phyloP scores from a whole-genome alignment of 2,113 vertebrate genomes.

The Sminthopsis crassicaudata region DNA sequence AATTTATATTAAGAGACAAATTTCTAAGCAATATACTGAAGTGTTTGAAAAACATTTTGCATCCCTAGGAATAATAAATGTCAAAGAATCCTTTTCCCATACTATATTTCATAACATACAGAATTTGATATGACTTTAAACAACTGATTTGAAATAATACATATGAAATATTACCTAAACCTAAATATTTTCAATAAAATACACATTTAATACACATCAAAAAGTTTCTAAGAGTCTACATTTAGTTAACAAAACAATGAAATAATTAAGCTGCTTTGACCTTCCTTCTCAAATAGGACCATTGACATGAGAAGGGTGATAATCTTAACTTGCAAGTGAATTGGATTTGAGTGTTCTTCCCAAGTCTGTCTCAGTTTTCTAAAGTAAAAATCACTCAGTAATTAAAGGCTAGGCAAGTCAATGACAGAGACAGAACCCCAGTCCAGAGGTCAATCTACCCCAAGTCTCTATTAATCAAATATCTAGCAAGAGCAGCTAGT shows the following conservation, averaged over 20 bases:
- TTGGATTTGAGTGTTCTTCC: background rate
- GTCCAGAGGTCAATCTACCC: background rate
- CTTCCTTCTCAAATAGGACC: background rate
- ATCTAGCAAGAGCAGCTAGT: background rate
- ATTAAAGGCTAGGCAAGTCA: background rate
- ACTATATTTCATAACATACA: background rate
- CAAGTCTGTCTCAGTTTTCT: background rate
- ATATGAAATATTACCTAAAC: background rate
- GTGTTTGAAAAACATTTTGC: background rate
- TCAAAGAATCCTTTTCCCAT: background rate
- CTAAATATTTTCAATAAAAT: background rate
- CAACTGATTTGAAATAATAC: background rate
- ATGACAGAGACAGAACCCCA: background rate
- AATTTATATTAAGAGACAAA: background rate
- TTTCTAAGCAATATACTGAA: background rate
- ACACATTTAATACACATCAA: accelerated
- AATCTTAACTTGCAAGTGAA: background rate
- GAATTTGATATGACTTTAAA: background rate
- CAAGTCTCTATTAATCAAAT: background rate
- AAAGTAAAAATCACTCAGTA: background rate
- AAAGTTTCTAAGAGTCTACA: background rate
- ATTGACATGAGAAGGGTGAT: background rate
- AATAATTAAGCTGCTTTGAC: background rate
- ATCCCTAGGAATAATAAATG: background rate
- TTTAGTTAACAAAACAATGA: background rate